Evolutionary conservation across 2,113 vertebrate genomes (phyloP).

Genomic region (Amblyopsis rosae): DNA sequence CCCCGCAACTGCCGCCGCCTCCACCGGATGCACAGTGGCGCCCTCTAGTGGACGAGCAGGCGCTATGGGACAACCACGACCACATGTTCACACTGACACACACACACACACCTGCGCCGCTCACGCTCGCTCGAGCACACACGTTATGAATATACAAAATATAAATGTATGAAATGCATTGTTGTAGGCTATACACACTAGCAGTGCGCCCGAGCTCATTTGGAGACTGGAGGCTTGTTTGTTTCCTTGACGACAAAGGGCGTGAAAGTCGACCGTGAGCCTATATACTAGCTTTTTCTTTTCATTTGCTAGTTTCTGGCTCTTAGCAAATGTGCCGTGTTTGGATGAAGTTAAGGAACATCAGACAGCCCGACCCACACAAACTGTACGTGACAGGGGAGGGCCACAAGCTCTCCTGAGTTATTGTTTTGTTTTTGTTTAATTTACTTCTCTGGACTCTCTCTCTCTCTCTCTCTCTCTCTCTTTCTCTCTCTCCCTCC

Average conservation of each 20-base stretch:
- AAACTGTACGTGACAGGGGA: slow-evolving; percentile 60
- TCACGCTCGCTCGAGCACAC: slow-evolving; percentile 35
- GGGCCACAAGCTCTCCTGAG: slow-evolving; percentile 42
- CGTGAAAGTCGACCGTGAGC: slow-evolving; percentile 41
- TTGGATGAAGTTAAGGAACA: slow-evolving; percentile 32
- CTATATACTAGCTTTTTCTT: slow-evolving; percentile 41
- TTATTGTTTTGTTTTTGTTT: slow-evolving; percentile 40
- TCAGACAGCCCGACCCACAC: slow-evolving; percentile 48
- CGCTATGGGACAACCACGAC: slow-evolving; percentile 18
- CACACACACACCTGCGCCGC: background rate
- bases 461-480: slow-evolving; percentile 24
- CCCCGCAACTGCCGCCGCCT: background rate
- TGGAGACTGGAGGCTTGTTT: slow-evolving; percentile 34
- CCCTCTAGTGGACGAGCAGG: slow-evolving; percentile 21
- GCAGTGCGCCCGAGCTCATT: slow-evolving; percentile 25
- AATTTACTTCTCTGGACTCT: slow-evolving; percentile 29
- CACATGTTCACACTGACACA: slow-evolving; percentile 35
- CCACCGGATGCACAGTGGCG: background rate
- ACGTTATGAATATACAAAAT: slow-evolving; percentile 41
- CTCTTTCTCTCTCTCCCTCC: background rate
- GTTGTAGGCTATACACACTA: slow-evolving; percentile 25
- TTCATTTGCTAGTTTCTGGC: slow-evolving; percentile 25
- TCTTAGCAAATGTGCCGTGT: slow-evolving; percentile 19
- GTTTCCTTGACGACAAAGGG: slow-evolving; percentile 33
- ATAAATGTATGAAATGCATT: slow-evolving; percentile 40